Percentiles rank a stretch among this genome's conserved stretches.
Conservation (phyloP, 1,140 invertebrate species). For the Megathymus violae region DNA sequence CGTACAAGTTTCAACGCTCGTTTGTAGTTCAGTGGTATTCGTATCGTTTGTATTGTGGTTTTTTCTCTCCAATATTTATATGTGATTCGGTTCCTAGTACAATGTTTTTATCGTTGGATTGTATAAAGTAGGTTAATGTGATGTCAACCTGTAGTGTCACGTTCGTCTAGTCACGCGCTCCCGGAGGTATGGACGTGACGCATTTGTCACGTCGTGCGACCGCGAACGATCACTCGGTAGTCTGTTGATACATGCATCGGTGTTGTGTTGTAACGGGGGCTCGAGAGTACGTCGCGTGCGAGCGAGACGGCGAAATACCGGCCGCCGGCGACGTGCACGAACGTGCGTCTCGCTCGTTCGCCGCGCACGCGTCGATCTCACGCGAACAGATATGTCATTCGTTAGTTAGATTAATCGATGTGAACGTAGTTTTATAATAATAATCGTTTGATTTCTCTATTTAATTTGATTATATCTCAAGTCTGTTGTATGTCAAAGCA, state of each 20-base stretch:
- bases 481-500: conserved; percentile 57
- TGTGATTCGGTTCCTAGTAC: conserved; percentile 44
- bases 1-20: neutral
- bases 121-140: conserved; percentile 81
- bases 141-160: conserved; percentile 49
- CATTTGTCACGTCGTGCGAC: too few relatives aligned
- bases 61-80: conserved; percentile 32
- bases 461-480: conserved; percentile 47
- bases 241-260: conserved; percentile 55
- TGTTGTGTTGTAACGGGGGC: conserved; percentile 51
- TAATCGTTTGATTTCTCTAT: conserved; percentile 45
- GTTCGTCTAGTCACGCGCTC: conserved; percentile 68
- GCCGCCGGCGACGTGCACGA: neutral
- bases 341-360: conserved; percentile 44
- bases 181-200: too few relatives aligned
- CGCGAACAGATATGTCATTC: conserved; percentile 38
- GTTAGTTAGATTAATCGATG: conserved; percentile 76
- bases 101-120: conserved; percentile 60
- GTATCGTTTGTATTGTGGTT: conserved; percentile 44
- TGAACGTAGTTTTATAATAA: conserved; percentile 70
- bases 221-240: conserved; percentile 66
- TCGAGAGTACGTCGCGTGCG: neutral
- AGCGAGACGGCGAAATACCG: neutral
- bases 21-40: conserved; percentile 9
- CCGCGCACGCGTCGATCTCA: conserved; percentile 8